Percentiles rank a stretch among this genome's conserved stretches.
phyloP scores from a whole-genome alignment of 1,140 invertebrate species.

The Capitella teleta region DNA sequence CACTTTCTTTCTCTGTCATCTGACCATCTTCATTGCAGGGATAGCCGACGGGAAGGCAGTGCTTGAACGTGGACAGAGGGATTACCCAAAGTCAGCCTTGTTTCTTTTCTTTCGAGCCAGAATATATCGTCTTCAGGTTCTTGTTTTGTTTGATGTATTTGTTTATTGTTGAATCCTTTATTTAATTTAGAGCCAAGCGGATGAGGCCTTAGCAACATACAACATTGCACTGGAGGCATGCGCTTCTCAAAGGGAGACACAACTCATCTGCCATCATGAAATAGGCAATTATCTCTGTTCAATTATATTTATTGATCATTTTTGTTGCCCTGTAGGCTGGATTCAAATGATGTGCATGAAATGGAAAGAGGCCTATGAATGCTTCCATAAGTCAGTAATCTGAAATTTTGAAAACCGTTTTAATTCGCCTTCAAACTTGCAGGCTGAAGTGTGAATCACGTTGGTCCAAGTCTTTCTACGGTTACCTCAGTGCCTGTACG shows the following conservation, averaged over 20 bases:
- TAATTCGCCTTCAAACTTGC: slow-evolving; percentile 8
- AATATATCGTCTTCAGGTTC: slow-evolving; percentile 55
- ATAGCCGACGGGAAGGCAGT: slow-evolving; percentile 51
- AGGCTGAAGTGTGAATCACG: slow-evolving; percentile 51
- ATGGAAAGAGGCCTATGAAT: slow-evolving; percentile 48
- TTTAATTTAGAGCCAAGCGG: slow-evolving; percentile 25
- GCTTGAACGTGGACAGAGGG: slow-evolving; percentile 48
- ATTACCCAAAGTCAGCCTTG: slow-evolving; percentile 54
- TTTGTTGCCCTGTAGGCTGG: slow-evolving; percentile 47
- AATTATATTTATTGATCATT: not conserved
- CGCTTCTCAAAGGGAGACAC: slow-evolving; percentile 53
- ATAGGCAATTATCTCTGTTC: slow-evolving; percentile 26
- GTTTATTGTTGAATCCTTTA: no score
- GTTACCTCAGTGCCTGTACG: slow-evolving; percentile 54
- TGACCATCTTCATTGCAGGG: slow-evolving; percentile 25
- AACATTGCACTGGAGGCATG: slow-evolving; percentile 50
- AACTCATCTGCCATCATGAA: slow-evolving; percentile 58
- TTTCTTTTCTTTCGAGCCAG: slow-evolving; percentile 61
- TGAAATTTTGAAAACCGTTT: not conserved
- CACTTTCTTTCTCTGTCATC: not conserved
- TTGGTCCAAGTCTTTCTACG: slow-evolving; percentile 61
- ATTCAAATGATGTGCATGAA: slow-evolving; percentile 56
- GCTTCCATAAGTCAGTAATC: slow-evolving; percentile 43
- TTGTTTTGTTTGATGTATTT: no score
- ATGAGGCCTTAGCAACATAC: slow-evolving; percentile 50